Base-by-base conservation (phyloP, 2,888 invertebrate species). In the Eupithecia inturbata region DNA sequence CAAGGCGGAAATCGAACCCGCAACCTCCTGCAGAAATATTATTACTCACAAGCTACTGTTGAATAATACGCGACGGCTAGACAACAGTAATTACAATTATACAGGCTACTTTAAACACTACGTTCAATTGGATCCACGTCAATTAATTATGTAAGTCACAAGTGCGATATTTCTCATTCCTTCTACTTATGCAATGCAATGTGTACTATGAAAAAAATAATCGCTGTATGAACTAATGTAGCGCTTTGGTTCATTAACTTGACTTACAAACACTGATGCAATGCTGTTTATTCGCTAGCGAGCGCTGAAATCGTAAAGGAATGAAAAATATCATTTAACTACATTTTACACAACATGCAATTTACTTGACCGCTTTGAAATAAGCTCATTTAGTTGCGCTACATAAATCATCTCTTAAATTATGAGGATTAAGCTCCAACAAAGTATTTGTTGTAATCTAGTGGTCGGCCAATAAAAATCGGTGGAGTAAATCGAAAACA, bases 301-400 rank as follows among this genome's bases (percentile, higher is more conserved):
- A 79, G 92, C 92, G 81, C 92, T 92, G 92, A 85, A 92, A 92
- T 83, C 72, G 81, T 83, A 88, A 79, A 89, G 90, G 89, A 89
- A 92, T 91, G 90, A 91, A 88, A 90, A 90, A 88, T 88, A 89
- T 88, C 83, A 82, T 7, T 75, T 64, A 39, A 39, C 66, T 33
- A 33, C 31, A 31, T 33, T n/a, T n/a, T 63, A 63, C 33, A 62
- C 19, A 31, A 62, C 26, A 26, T 60, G 14, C 60, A 28, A 28
- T 60, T 22, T 60, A 28, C 60, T 60, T 26, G 16, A 28, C 28
- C 28, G 60, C 16, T 28, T 60, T 28, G 60, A 28, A 60, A 16
- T 28, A 16, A 60, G 12, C 28, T 16, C 16, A 28, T 16, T 60
- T 60, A 22, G 10, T 16, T 60, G 60, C 28, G 22, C 39, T 57